phyloP scores from a whole-genome alignment of 1,140 invertebrate genomes.

The Dendrolimus punctatus region DNA sequence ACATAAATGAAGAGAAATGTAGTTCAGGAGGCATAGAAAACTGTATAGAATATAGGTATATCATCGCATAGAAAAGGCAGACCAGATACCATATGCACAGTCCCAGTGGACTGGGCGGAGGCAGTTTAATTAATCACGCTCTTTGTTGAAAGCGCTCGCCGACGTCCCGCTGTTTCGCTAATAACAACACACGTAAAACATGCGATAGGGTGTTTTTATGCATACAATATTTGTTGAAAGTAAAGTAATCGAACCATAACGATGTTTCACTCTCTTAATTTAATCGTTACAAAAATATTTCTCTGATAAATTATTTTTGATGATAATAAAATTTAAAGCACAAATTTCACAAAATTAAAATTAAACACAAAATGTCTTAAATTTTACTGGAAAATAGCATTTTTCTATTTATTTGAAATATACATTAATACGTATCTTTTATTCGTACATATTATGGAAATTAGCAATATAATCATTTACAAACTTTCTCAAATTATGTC shows the following conservation, averaged over 20 bases:
- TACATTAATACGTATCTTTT: too few species aligned
- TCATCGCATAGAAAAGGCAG: constrained; percentile 1
- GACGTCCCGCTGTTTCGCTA: constrained; percentile 28
- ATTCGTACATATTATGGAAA: too few species aligned
- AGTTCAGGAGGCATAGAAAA: background rate
- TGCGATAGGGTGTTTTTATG: constrained; percentile 33
- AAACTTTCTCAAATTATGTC: too few species aligned
- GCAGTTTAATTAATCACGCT: constrained; percentile 64
- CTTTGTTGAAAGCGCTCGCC: constrained; percentile 40
- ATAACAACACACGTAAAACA: constrained; percentile 53
- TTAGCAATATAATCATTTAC: too few species aligned
- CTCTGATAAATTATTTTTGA: too few species aligned
- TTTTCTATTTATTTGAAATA: too few species aligned
- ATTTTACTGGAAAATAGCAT: too few species aligned
- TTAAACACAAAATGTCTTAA: too few species aligned
- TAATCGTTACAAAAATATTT: too few species aligned
- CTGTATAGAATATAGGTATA: constrained; percentile 1
- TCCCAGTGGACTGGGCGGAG: constrained; percentile 48
- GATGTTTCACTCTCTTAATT: background rate
- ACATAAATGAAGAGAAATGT: too few species aligned
- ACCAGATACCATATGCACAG: background rate
- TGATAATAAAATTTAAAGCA: too few species aligned
- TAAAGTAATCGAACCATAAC: constrained; percentile 28
- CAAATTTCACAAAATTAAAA: too few species aligned
- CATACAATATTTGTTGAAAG: constrained; percentile 41